These are phyloP conservation scores for Platanista minor DNA, from an alignment of 2,113 vertebrate species.

Conservation along the genomic window DNA sequence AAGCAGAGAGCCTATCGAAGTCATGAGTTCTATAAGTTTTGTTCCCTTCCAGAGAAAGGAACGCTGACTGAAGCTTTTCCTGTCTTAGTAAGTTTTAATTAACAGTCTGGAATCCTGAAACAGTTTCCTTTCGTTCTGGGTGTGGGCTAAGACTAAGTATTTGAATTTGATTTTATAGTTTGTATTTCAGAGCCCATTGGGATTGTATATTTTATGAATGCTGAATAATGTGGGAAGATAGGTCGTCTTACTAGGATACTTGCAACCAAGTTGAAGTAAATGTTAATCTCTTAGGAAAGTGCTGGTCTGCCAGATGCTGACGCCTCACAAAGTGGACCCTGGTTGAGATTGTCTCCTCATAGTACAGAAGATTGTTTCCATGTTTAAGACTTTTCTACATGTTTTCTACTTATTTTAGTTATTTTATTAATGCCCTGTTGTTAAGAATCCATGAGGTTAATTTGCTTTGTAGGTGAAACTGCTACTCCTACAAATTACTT, in stretches of 20 bases:
- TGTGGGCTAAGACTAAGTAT: not conserved
- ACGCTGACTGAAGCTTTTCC: conserved; percentile 94
- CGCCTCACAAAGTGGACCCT: not conserved
- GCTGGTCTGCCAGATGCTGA: not conserved
- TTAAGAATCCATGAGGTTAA: not conserved
- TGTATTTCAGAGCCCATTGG: not conserved
- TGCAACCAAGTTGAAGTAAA: not conserved
- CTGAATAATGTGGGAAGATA: not conserved
- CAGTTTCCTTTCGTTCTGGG: not conserved
- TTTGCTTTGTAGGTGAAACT: not conserved
- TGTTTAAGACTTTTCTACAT: not conserved
- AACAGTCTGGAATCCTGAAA: not conserved
- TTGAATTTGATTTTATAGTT: not conserved
- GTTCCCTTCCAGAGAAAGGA: conserved; percentile 93
- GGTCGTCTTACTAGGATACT: not conserved
- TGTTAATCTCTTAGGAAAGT: not conserved
- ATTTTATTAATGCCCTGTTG: not conserved
- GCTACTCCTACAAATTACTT: no score
- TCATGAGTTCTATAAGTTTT: conserved; percentile 98
- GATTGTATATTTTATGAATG: not conserved
- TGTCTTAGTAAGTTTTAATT: conserved; percentile 86
- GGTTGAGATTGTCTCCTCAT: not conserved
- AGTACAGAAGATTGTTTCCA: not conserved
- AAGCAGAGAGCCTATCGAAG: conserved; percentile 96
- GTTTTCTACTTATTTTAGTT: not conserved